Percentiles rank a stretch among this genome's conserved stretches.
These are phyloP conservation scores for Troglohyphantes excavatus DNA, from an alignment of 2,888 invertebrate species.

Conservation along the genomic window DNA sequence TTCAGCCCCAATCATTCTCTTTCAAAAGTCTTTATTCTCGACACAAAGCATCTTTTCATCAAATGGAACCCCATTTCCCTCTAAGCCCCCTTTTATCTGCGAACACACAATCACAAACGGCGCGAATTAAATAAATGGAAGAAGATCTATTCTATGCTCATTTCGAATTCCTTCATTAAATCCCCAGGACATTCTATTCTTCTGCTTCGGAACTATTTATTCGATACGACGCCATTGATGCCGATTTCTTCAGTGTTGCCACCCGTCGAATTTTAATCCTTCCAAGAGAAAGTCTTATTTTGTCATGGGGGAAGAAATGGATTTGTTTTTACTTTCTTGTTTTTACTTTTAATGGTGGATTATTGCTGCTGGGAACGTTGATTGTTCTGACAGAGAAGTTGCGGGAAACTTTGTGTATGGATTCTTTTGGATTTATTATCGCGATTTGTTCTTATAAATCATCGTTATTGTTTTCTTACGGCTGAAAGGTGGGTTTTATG, in stretches of 20 bases:
- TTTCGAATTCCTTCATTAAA: conserved; percentile 36
- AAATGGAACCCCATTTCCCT: background rate
- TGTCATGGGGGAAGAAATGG: background rate
- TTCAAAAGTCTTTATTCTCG: background rate
- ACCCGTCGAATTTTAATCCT: background rate
- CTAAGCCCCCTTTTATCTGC: conserved; percentile 5
- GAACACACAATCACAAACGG: conserved; percentile 10
- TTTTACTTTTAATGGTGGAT: background rate
- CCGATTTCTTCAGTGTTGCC: conserved; percentile 6
- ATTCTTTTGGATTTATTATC: background rate
- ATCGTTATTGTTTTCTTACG: background rate
- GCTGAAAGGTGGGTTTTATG: too few species aligned
- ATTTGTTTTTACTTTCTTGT: conserved; percentile 20
- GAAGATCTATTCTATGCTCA: conserved; percentile 3
- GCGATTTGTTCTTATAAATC: background rate
- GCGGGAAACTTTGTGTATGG: background rate
- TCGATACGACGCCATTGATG: conserved; percentile 29
- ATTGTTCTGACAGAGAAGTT: background rate
- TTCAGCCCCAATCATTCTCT: background rate
- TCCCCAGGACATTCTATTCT: conserved; percentile 26
- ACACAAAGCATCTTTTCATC: conserved; percentile 6
- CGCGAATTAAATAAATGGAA: conserved; percentile 7
- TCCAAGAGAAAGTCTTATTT: background rate
- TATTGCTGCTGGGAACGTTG: conserved; percentile 2
- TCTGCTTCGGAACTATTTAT: conserved; percentile 21